Evolutionary conservation across 1,140 invertebrate genomes (phyloP).

Genomic region (Argopecten irradians): DNA sequence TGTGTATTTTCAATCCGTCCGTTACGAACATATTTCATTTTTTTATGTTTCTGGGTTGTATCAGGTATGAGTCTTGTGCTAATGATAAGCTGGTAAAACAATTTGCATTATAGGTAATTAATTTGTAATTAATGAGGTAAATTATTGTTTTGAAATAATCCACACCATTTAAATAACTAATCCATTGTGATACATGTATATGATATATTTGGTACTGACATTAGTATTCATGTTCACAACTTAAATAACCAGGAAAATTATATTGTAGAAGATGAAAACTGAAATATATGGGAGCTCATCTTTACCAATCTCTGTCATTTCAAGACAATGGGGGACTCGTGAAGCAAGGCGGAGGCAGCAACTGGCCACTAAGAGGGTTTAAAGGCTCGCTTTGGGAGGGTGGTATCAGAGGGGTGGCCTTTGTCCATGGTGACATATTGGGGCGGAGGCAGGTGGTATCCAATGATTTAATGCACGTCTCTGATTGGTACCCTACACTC

Average conservation of each 20-base stretch:
- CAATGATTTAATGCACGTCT: constrained; percentile 64
- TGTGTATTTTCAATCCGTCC: no score
- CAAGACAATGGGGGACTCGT: constrained; percentile 76
- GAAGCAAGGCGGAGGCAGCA: constrained; percentile 71
- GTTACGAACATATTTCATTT: no score
- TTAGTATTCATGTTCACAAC: no score
- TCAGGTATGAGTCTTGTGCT: no score
- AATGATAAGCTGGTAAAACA: no score
- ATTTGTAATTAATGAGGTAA: no score
- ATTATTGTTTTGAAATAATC: no score
- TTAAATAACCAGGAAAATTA: neutral
- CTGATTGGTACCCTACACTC: constrained; percentile 72
- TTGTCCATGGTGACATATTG: constrained; percentile 53
- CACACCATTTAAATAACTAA: no score
- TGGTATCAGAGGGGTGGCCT: constrained; percentile 66
- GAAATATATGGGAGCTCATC: neutral
- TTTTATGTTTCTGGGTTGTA: no score
- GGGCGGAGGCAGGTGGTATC: constrained; percentile 45
- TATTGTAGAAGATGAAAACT: neutral
- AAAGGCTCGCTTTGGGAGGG: constrained; percentile 79
- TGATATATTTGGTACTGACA: no score
- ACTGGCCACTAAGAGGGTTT: constrained; percentile 77
- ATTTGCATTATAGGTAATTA: no score
- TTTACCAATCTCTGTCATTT: constrained; percentile 25
- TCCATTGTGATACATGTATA: no score